These are phyloP conservation scores for Nettapus auritus DNA, from an alignment of 2,113 vertebrate species.

Conservation along the genomic window DNA sequence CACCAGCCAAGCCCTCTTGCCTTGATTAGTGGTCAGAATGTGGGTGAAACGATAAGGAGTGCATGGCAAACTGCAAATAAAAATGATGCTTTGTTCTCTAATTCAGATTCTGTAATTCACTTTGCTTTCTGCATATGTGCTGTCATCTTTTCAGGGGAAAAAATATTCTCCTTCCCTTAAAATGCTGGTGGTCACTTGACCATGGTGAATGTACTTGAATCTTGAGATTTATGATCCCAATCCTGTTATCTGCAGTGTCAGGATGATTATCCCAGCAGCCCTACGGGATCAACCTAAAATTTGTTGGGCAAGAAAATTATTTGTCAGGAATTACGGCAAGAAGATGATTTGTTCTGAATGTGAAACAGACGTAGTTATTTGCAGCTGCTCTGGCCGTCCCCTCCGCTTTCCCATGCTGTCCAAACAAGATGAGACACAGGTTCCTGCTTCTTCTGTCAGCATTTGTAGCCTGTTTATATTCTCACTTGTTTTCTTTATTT, in stretches of 20 bases:
- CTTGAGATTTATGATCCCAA: constrained; percentile 48
- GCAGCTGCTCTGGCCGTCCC: constrained; percentile 37
- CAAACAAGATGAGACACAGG: constrained; percentile 1
- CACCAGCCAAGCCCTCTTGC: constrained; percentile 43
- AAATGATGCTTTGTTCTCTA: background rate
- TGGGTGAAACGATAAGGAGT: constrained; percentile 50
- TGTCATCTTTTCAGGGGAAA: background rate
- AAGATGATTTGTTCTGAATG: constrained; percentile 45
- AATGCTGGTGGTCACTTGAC: constrained; percentile 32
- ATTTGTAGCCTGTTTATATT: background rate
- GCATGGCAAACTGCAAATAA: constrained; percentile 28
- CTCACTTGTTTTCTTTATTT: background rate
- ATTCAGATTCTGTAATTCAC: background rate
- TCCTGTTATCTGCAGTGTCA: constrained; percentile 60
- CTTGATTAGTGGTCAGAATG: constrained; percentile 52
- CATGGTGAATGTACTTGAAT: constrained; percentile 46
- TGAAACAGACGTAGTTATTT: constrained; percentile 37
- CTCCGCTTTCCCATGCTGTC: background rate
- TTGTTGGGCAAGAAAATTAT: constrained; percentile 46
- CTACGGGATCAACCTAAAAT: constrained; percentile 26
- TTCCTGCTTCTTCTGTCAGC: constrained; percentile 26
- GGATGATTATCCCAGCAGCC: constrained; percentile 45
- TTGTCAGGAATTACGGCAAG: constrained; percentile 34
- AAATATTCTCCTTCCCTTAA: constrained; percentile 12
- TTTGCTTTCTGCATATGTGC: background rate